Base-by-base conservation (phyloP, 2,797 vertebrate genomes). In the Onychomys arenicola region DNA sequence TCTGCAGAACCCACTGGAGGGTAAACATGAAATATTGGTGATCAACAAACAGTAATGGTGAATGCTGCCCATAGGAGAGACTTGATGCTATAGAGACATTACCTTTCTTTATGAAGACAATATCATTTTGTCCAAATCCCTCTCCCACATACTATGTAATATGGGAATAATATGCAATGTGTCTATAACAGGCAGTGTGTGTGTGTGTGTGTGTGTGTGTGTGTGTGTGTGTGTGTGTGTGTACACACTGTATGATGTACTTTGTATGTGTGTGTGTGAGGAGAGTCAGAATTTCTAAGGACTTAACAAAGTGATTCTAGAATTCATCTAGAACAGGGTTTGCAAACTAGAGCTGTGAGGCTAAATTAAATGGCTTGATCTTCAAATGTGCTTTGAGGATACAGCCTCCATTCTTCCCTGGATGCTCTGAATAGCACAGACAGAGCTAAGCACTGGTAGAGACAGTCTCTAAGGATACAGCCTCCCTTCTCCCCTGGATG, bases 271-370 rank as follows among this genome's bases (percentile, higher is more conserved):
- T 93, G 17, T 93, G 49, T 81, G 32, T 76, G 55, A 88, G 52
- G 10, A 37, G 21, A 32, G 46, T 23, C 67, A 95, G 78, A 89
- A 29, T 27, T 77, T 71, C 17, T 34, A 90, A 46, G 57, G 21
- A 81, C 65, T 63, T 71, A 52, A 89, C 40, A 73, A 73, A 89
- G 76, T n/a, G 37, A 93, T 46, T 95, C 14, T 49, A 87, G 69
- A 89, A 73, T 46, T 73, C 67, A 87, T 37, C 67, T 46, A 57
- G 13, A 93, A 61, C 8, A 76, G 55, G 59, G 5, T 12, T 29
- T 23, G 88, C 49, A 57, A 67, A 78, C 69, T 73, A 57, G 10
- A 0, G 49, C 43, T 1, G 0, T 88, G 13, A 10, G 43, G 40
- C 78, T 65, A 69, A 86, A 76, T 55, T 32, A 84, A 34, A 55